Conservation (phyloP, 2,113 vertebrate genomes). For the Formicarius rufipectus region DNA sequence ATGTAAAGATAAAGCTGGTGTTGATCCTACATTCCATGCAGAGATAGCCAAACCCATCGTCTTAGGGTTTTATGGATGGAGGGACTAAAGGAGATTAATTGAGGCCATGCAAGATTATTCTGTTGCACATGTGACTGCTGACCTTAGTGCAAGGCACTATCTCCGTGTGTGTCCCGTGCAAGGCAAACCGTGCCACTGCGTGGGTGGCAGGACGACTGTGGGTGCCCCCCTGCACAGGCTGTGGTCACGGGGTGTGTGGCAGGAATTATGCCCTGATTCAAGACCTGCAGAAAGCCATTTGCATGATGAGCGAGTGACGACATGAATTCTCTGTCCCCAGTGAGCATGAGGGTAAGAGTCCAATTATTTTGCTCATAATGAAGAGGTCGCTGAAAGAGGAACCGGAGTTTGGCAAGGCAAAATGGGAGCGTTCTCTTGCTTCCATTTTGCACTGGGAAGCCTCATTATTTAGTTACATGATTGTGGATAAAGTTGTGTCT, state of each 20-base stretch:
- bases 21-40: not conserved
- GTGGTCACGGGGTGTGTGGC: not conserved
- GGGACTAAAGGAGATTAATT: not conserved
- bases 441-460: not conserved
- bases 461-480: conserved; percentile 15
- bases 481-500: not conserved
- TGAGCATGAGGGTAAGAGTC: not conserved
- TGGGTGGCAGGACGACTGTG: not conserved
- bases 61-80: not conserved
- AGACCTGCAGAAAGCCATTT: not conserved
- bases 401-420: conserved; percentile 29
- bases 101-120: not conserved
- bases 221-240: not conserved
- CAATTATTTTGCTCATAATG: conserved; percentile 44
- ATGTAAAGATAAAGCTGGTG: not conserved
- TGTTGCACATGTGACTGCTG: not conserved
- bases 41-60: not conserved
- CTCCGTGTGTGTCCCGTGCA: not conserved
- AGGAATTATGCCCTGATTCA: not conserved
- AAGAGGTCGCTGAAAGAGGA: conserved; percentile 4
- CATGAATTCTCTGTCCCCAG: not conserved
- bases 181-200: not conserved
- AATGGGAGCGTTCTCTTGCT: not conserved
- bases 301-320: not conserved
- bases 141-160: not conserved